Evolutionary conservation across 2,888 invertebrate genomes (phyloP).

Genomic region (Proisotoma minuta): DNA sequence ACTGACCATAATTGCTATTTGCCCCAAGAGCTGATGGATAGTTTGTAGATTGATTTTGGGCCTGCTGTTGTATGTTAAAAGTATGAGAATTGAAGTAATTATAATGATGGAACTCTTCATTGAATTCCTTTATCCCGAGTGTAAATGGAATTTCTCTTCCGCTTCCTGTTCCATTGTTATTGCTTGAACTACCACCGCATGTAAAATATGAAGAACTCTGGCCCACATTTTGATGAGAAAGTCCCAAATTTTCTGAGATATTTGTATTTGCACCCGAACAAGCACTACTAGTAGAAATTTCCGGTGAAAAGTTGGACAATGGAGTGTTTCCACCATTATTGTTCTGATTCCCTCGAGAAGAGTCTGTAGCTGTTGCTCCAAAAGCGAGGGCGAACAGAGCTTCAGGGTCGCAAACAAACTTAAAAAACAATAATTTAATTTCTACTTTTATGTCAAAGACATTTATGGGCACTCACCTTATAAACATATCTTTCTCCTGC

Average conservation of each 20-base stretch:
- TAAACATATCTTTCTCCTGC: conserved; percentile 94
- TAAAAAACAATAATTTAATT: too few species aligned
- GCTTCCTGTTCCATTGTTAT: not conserved
- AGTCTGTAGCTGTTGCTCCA: conserved; percentile 48
- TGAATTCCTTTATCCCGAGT: not conserved
- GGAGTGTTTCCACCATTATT: not conserved
- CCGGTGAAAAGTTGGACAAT: conserved; percentile 3
- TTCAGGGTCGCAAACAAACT: conserved; percentile 92
- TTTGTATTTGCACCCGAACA: not conserved
- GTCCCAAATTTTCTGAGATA: not conserved
- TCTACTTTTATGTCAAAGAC: too few species aligned
- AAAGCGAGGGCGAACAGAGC: conserved; percentile 81
- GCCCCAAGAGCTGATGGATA: too few species aligned
- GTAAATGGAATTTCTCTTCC: conserved; percentile 2
- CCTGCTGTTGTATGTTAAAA: not conserved
- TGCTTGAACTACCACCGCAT: too few species aligned
- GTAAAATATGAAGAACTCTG: not conserved
- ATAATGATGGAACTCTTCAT: conserved; percentile 1
- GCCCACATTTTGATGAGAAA: not conserved
- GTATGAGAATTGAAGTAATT: conserved; percentile 1
- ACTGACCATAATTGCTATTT: not conserved
- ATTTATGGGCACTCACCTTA: too few species aligned
- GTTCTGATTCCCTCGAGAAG: not conserved
- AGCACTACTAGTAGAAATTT: not conserved
- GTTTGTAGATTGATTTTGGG: not conserved